phyloP scores from a whole-genome alignment of 2,113 vertebrate species.

The Myiagra hebetior region DNA sequence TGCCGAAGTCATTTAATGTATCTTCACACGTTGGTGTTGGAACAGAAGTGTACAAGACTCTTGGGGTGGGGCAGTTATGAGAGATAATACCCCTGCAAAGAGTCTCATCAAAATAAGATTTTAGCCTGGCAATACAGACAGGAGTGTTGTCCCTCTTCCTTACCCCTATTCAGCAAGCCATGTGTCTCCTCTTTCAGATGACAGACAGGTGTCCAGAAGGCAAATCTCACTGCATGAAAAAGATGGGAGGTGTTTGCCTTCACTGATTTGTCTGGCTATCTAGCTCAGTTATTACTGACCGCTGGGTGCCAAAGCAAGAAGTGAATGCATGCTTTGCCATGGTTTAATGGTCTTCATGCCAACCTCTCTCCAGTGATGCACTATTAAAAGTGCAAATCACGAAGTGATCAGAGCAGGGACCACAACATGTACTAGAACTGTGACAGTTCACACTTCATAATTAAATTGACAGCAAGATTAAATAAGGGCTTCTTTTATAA shows the following conservation, averaged over 20 bases:
- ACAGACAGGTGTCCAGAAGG: neutral
- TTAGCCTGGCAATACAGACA: neutral
- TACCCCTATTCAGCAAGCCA: neutral
- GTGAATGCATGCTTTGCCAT: neutral
- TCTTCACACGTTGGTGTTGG: neutral
- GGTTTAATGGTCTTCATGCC: neutral
- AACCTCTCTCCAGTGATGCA: neutral
- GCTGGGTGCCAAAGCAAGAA: neutral
- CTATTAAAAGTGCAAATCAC: neutral
- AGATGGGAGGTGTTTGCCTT: neutral
- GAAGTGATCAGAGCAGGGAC: neutral
- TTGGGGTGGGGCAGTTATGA: neutral
- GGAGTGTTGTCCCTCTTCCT: neutral
- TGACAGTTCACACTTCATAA: conserved; percentile 9
- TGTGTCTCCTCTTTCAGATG: neutral
- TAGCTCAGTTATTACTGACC: neutral
- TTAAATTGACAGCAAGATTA: neutral
- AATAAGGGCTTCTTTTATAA: neutral
- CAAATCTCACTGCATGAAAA: neutral
- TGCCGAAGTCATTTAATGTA: neutral
- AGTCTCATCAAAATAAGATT: neutral
- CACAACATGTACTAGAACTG: neutral
- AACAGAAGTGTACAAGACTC: neutral
- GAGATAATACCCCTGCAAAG: neutral
- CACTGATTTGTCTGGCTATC: neutral